Conservation (phyloP, 1,140 invertebrate genomes). For the Hylaeus volcanicus region DNA sequence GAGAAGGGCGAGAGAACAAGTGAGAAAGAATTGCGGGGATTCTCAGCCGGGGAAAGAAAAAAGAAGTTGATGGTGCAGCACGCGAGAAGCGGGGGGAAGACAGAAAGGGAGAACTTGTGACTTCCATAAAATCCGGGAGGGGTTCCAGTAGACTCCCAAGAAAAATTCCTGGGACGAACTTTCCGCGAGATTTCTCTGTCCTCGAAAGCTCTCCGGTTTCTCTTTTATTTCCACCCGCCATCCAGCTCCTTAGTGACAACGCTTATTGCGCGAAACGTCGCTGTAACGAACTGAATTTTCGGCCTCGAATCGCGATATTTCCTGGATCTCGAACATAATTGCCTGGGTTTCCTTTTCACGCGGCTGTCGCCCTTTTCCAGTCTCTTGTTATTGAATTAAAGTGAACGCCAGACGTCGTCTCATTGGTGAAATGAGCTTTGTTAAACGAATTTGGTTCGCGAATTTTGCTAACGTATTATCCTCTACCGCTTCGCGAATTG, state of each 20-base stretch:
- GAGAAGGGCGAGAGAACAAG: background rate
- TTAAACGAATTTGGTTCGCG: no score
- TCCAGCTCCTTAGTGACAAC: background rate
- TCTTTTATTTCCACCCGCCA: constrained; percentile 12
- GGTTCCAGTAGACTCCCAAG: constrained; percentile 50
- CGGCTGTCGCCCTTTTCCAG: no score
- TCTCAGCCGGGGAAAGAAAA: background rate
- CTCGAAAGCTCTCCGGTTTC: constrained; percentile 52
- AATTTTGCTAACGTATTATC: no score
- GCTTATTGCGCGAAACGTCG: constrained; percentile 6
- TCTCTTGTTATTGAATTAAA: no score
- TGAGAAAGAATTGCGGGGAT: constrained; percentile 32
- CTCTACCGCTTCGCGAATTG: no score
- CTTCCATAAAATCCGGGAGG: constrained; percentile 66
- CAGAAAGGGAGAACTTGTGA: constrained; percentile 68
- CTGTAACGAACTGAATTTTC: constrained; percentile 33
- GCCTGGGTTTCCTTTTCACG: background rate
- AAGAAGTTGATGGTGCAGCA: background rate
- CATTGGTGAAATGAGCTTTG: no score
- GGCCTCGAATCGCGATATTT: background rate
- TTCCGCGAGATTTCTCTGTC: constrained; percentile 64
- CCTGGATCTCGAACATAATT: no score
- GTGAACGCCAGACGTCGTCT: no score
- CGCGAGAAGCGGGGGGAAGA: background rate
- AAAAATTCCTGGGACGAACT: constrained; percentile 65